Percentiles rank a stretch among this genome's conserved stretches.
These are phyloP conservation scores for Thecocarcelia acutangulata DNA, from an alignment of 2,888 invertebrate species.

Conservation along the genomic window DNA sequence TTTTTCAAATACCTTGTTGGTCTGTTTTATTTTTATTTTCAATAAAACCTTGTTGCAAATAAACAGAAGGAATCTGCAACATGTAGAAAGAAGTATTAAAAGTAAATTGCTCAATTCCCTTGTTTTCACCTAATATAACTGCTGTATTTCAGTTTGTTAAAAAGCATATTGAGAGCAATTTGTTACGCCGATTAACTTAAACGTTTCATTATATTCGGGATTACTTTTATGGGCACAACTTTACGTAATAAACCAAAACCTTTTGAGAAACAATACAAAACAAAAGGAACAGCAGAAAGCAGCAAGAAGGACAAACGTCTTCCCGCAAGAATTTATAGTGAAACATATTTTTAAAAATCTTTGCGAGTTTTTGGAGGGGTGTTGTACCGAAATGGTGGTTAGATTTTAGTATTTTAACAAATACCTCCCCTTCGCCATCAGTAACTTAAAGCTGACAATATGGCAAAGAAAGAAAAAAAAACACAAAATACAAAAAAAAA, in stretches of 20 bases:
- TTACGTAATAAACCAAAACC: slow-evolving; percentile 43
- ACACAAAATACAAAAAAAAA: slow-evolving; percentile 3
- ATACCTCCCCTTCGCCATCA: not conserved
- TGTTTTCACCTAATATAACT: slow-evolving; percentile 64
- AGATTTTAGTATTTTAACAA: slow-evolving; percentile 10
- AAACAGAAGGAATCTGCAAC: not conserved
- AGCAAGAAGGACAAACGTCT: slow-evolving; percentile 13
- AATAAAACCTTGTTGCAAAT: slow-evolving; percentile 20
- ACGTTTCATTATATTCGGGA: slow-evolving; percentile 64
- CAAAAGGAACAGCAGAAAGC: not conserved
- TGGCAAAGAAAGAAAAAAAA: slow-evolving; percentile 3
- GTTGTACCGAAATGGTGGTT: slow-evolving; percentile 37
- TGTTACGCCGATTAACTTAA: slow-evolving; percentile 67
- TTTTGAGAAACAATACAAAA: slow-evolving; percentile 3
- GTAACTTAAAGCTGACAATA: slow-evolving; percentile 26
- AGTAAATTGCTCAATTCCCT: slow-evolving; percentile 57
- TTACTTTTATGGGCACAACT: slow-evolving; percentile 52
- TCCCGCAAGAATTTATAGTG: slow-evolving; percentile 4
- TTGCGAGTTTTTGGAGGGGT: slow-evolving; percentile 31
- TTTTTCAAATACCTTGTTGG: not conserved
- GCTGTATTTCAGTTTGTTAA: slow-evolving; percentile 40
- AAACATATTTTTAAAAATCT: not conserved
- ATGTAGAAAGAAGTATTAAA: not conserved
- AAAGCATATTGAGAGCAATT: slow-evolving; percentile 61
- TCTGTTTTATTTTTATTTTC: slow-evolving; percentile 30